Evolutionary conservation across 2,113 vertebrate species (phyloP), one percentile per base, ranked within the genome.

Genomic region (Tenebrosternarchus preto): DNA sequence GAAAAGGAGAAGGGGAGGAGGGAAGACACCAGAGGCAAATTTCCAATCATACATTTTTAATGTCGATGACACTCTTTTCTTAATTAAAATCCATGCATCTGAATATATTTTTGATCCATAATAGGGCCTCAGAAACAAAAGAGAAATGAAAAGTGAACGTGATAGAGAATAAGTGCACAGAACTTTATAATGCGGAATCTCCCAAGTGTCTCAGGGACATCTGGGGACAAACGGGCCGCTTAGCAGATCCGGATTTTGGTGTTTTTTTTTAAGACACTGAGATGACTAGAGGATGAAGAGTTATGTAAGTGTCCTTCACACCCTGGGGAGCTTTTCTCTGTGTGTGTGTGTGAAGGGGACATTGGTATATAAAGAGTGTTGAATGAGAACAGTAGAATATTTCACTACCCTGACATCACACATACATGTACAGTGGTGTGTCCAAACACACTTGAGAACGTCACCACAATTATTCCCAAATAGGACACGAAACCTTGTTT

Each of bases 11-110:
- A 59, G 19, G 63, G 76, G 8, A 9, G 24, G 8, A n/a, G 1
- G 66, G 36, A 68, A 78, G 72, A 75, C 79, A 83, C 89, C 88
- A 91, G 92, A 85, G 82, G 88, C 88, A 92, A 75, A 92, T 95
- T 96, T 95, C 90, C 89, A 93, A 72, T 88, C 89, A 89, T 93
- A 86, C 94, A 95, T 94, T 92, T 90, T 88, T 92, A 93, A 93
- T 90, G 89, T 92, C 93, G 91, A 93, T 93, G 93, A 89, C 81
- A 74, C 87, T 89, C 90, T 90, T 88, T 89, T 92, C 43, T 94
- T 94, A 94, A 95, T 95, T 95, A 95, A 95, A 82, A 94, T 87
- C 88, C 91, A 93, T 95, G 93, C 87, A 93, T 92, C 90, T 92
- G 69, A 73, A 85, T 89, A 72, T 83, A 87, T 82, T 88, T 88